Conservation (phyloP, 2,888 invertebrate genomes). For the Tinea pellionella region DNA sequence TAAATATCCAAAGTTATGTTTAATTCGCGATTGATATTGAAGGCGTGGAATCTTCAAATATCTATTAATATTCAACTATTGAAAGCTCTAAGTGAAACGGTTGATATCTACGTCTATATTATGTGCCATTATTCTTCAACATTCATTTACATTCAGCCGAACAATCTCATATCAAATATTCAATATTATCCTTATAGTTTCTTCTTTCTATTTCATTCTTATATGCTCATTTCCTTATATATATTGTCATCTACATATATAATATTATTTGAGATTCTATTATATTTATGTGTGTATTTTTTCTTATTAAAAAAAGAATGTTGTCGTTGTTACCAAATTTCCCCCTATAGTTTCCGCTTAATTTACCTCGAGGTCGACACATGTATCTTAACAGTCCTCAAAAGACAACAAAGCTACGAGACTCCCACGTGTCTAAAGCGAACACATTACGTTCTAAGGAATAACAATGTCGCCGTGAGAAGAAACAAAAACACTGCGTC, state of each 20-base stretch:
- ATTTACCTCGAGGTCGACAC: conserved; percentile 57
- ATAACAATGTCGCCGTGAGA: conserved; percentile 44
- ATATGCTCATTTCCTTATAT: neutral
- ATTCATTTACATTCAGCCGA: conserved; percentile 4
- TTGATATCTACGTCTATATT: neutral
- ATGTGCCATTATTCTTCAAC: neutral
- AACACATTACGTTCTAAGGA: conserved; percentile 53
- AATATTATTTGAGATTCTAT: neutral
- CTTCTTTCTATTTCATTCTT: neutral
- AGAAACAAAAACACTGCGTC: conserved; percentile 42
- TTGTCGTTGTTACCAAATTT: neutral
- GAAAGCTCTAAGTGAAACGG: no score
- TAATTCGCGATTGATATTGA: no score
- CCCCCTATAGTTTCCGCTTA: conserved; percentile 61
- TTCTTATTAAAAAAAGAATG: neutral
- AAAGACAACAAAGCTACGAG: conserved; percentile 30
- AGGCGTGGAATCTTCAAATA: no score
- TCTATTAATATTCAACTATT: no score
- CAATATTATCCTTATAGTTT: conserved; percentile 1
- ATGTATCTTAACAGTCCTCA: conserved; percentile 42
- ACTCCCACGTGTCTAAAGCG: conserved; percentile 46
- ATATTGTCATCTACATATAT: neutral
- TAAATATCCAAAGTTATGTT: no score
- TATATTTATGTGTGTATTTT: neutral
- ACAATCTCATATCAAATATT: conserved; percentile 6